Evolutionary conservation across 2,797 vertebrate species (phyloP), one percentile per base, ranked within the genome.

Genomic region (Gymnopithys bicolor): DNA sequence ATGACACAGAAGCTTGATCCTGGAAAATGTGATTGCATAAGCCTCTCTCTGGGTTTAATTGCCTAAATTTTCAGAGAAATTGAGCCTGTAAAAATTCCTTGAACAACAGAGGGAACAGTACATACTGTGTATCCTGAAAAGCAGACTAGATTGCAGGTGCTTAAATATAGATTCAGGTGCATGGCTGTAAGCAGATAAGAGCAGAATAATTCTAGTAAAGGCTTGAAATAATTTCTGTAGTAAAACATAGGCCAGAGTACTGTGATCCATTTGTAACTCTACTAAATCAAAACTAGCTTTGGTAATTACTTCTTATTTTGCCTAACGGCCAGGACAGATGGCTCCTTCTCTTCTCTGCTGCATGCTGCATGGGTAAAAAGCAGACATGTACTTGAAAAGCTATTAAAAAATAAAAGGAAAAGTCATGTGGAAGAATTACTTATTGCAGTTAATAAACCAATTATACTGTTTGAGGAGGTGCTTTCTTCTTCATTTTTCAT

Each of bases 141-240:
- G 76, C 84, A 88, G 89, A 79, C 59, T 66, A 89, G 75, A 87
- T 64, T 89, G 82, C 73, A 94, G 53, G 73, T 92, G 46, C 82
- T 96, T 95, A 93, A 92, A 92, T 64, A 85, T 5, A 94, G 79
- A 93, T 83, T 81, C 59, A 81, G 76, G 69, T 92, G 66, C 55
- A 87, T 76, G 87, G 51, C 79, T 86, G 67, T 43, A 37, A 59
- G 73, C 25, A 94, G 82, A 87, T 66, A 82, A 89, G 69, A 83
- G 62, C 60, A 48, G 32, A 89, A 68, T 81, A 81, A 91, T 88
- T 93, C 79, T 48, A 93, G 79, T 39, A 21, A 75, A 55, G 58
- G 43, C 63, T 59, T 75, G 69, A 59, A 81, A 78, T 86, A 19
- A 91, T 85, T 89, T 93, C 59, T 78, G 45, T 52, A 75, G 41